Percentiles rank a stretch among this genome's conserved stretches.
Evolutionary conservation across 2,797 vertebrate genomes (phyloP).

Genomic region (Chromobotia macracanthus): DNA sequence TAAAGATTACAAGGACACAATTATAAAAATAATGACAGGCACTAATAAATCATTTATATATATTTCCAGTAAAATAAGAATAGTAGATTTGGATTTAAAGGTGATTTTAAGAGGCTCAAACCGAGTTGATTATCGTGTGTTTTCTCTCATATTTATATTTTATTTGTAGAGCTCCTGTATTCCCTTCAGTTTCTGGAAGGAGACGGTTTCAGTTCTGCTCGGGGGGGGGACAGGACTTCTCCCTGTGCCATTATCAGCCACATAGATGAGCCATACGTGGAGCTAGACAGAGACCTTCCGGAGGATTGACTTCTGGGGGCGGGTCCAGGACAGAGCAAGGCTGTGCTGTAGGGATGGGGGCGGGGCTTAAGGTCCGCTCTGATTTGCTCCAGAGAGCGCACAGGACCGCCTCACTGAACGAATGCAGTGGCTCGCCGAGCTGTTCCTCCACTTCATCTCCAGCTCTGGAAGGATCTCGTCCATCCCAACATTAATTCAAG

Average conservation of each 20-base stretch:
- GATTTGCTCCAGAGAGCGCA: background rate
- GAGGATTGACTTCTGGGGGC: conserved; percentile 81
- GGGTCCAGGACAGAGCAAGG: conserved; percentile 29
- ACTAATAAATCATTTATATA: no score
- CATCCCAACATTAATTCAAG: background rate
- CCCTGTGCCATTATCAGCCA: conserved; percentile 95
- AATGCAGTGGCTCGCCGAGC: conserved; percentile 25
- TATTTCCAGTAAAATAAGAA: no score
- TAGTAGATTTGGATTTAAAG: no score
- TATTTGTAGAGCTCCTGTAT: conserved; percentile 95
- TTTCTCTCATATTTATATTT: no score
- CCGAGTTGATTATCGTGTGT: background rate
- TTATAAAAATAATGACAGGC: no score
- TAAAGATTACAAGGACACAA: no score
- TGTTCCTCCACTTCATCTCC: conserved; percentile 23
- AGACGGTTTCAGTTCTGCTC: conserved; percentile 94
- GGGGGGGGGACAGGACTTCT: conserved; percentile 90
- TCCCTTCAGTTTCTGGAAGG: conserved; percentile 99
- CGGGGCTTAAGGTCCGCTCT: background rate
- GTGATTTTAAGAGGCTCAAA: no score
- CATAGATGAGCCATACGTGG: conserved; percentile 97
- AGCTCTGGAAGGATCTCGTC: conserved; percentile 5
- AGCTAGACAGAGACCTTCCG: conserved; percentile 91
- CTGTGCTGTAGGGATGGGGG: conserved; percentile 11
- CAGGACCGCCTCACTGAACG: conserved; percentile 16